Evolutionary conservation across 2,888 invertebrate genomes (phyloP).

Genomic region (Spodoptera exigua): DNA sequence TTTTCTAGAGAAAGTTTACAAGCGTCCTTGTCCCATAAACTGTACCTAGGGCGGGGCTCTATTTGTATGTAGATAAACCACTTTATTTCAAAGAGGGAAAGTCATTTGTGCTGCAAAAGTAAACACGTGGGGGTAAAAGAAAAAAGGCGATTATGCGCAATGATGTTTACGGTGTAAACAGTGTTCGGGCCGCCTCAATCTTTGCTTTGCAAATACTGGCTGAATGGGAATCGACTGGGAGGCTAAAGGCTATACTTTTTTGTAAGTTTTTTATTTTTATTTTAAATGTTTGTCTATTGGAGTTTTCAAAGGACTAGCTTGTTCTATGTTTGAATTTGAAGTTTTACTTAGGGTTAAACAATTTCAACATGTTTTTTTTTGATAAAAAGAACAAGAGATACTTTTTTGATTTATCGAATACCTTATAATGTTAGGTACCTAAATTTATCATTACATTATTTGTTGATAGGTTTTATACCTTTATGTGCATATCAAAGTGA

Average conservation of each 20-base stretch:
- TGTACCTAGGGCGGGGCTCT: slow-evolving; percentile 33
- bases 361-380: too few relatives aligned
- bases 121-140: slow-evolving; percentile 67
- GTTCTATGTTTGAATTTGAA: too few relatives aligned
- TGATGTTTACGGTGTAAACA: slow-evolving; percentile 79
- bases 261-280: slow-evolving; percentile 33
- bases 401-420: too few relatives aligned
- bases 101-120: slow-evolving; percentile 65
- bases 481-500: too few relatives aligned
- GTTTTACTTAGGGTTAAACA: not conserved
- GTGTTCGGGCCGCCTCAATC: slow-evolving; percentile 70
- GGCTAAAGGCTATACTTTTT: slow-evolving; percentile 20
- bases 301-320: not conserved
- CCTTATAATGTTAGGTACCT: too few relatives aligned
- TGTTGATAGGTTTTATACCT: too few relatives aligned
- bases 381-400: too few relatives aligned
- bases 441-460: too few relatives aligned
- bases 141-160: slow-evolving; percentile 81
- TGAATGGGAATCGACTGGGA: slow-evolving; percentile 43
- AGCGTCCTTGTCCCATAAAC: slow-evolving; percentile 24
- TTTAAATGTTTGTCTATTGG: slow-evolving; percentile 18
- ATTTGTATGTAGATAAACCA: slow-evolving; percentile 50
- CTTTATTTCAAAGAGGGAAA: slow-evolving; percentile 63
- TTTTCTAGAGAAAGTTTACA: slow-evolving; percentile 41
- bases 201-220: slow-evolving; percentile 73